These are phyloP conservation scores for Tetragonula carbonaria DNA, from an alignment of 2,888 invertebrate species.

Conservation along the genomic window DNA sequence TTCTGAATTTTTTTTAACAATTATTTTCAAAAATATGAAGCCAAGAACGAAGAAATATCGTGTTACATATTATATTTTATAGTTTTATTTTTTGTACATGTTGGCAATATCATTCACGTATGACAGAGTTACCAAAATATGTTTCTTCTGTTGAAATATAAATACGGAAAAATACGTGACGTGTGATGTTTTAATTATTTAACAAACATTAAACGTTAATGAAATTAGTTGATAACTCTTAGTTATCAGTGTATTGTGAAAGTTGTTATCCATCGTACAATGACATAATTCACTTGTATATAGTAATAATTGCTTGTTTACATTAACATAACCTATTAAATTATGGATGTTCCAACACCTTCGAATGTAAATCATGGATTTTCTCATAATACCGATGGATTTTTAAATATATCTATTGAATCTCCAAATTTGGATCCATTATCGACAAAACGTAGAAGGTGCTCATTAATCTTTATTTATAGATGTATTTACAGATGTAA, in stretches of 20 bases:
- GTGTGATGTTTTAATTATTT: slow-evolving; percentile 21
- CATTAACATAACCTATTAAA: slow-evolving; percentile 48
- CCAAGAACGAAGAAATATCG: background rate
- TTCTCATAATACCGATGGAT: slow-evolving; percentile 75
- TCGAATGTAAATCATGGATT: slow-evolving; percentile 75
- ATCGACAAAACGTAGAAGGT: slow-evolving; percentile 82
- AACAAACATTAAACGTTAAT: background rate
- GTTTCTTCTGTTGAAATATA: background rate
- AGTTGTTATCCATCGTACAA: slow-evolving; percentile 5
- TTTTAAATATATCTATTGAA: slow-evolving; percentile 79
- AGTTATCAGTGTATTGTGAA: background rate
- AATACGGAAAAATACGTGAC: background rate
- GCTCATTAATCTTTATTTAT: slow-evolving; percentile 27
- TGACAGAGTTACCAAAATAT: background rate
- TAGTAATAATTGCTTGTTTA: slow-evolving; percentile 38
- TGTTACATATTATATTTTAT: background rate
- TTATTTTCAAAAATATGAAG: background rate
- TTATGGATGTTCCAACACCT: slow-evolving; percentile 69
- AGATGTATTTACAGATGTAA: background rate
- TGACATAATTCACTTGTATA: slow-evolving; percentile 17
- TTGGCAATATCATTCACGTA: background rate
- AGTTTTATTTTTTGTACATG: background rate
- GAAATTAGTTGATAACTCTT: slow-evolving; percentile 5
- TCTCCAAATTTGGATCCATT: slow-evolving; percentile 77
- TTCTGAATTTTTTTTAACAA: background rate